A percentile compares a stretch with the other conserved stretches of the same genome.
Conservation (phyloP, 2,113 vertebrate species). For the Haemorhous mexicanus region DNA sequence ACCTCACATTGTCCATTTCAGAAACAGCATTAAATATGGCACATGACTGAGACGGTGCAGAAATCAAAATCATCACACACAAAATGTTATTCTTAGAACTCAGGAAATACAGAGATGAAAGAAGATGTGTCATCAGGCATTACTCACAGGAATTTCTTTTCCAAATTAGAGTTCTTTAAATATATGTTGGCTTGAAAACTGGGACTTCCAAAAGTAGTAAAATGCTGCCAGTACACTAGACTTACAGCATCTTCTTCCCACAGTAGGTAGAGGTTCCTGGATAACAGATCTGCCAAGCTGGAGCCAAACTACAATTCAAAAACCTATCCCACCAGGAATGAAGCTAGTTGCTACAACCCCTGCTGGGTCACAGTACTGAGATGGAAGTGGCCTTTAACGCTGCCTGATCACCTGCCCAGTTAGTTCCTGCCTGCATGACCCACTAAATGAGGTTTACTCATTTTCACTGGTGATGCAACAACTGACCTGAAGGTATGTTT, state of each 20-base stretch:
- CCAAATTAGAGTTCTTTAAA: not conserved
- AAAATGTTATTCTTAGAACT: not conserved
- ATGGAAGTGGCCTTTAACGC: rapidly evolving
- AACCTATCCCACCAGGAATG: not conserved
- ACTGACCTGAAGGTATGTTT: not conserved
- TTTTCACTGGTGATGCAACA: not conserved
- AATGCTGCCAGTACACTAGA: not conserved
- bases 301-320: not conserved
- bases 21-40: not conserved
- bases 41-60: not conserved
- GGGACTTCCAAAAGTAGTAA: not conserved
- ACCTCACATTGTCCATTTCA: not conserved
- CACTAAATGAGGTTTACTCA: not conserved
- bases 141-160: not conserved
- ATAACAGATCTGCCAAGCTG: not conserved
- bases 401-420: not conserved
- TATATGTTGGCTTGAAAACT: not conserved
- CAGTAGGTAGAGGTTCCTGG: not conserved
- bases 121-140: not conserved
- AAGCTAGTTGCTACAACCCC: not conserved
- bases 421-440: not conserved
- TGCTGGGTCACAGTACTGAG: not conserved
- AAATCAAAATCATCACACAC: not conserved
- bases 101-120: not conserved
- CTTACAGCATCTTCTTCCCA: not conserved